Evolutionary conservation across 2,797 vertebrate species (phyloP).

Genomic region (Darevskia nairensis): DNA sequence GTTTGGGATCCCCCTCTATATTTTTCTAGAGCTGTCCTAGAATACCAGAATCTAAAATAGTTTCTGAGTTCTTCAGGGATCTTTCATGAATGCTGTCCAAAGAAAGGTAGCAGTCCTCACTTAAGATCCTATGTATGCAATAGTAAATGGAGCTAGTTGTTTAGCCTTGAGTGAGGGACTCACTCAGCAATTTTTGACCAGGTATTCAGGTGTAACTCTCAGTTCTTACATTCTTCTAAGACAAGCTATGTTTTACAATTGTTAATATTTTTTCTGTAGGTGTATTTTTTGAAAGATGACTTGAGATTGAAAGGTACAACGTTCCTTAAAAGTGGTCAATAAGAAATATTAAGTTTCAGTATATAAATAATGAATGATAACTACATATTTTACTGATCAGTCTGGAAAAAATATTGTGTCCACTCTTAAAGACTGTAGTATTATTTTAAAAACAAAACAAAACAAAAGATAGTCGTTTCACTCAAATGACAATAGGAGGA

Average conservation of each 20-base stretch:
- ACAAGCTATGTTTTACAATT: slow-evolving; percentile 76
- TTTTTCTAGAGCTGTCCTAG: not conserved
- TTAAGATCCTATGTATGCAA: slow-evolving; percentile 7
- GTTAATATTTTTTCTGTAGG: slow-evolving; percentile 77
- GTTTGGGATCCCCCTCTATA: not conserved
- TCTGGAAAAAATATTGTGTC: slow-evolving; percentile 45
- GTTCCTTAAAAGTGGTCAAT: slow-evolving; percentile 72
- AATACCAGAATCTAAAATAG: not conserved
- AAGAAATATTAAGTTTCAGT: slow-evolving; percentile 80
- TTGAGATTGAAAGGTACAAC: slow-evolving; percentile 71
- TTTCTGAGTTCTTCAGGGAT: not conserved
- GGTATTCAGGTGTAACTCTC: slow-evolving; percentile 76
- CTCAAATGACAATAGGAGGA: slow-evolving; percentile 58
- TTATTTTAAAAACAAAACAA: slow-evolving; percentile 41
- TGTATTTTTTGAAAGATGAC: slow-evolving; percentile 72
- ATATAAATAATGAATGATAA: slow-evolving; percentile 72
- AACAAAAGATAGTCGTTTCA: slow-evolving; percentile 62
- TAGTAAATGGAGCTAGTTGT: slow-evolving; percentile 49
- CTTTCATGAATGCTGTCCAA: too few species aligned
- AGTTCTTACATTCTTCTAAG: slow-evolving; percentile 76
- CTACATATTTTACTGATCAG: slow-evolving; percentile 76
- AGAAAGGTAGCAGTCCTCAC: too few species aligned
- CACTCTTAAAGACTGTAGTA: slow-evolving; percentile 71
- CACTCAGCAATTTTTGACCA: slow-evolving; percentile 68
- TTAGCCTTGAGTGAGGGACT: slow-evolving; percentile 40